phyloP scores from a whole-genome alignment of 1,140 invertebrate genomes.

The Apocrypta bakeri region DNA sequence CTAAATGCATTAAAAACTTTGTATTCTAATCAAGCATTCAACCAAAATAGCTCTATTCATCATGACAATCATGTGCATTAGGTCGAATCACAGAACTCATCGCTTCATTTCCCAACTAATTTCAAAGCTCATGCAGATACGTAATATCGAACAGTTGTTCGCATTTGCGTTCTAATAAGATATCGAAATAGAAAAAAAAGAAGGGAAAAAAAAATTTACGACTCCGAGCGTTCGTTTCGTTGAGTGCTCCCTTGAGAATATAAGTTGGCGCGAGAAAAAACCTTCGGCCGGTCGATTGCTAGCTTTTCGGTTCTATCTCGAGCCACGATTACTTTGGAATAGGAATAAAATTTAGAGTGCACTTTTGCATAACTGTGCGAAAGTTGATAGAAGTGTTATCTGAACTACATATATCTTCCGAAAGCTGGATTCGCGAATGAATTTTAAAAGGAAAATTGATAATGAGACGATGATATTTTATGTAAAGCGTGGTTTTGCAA shows the following conservation, averaged over 20 bases:
- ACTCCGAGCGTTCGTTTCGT: constrained; percentile 13
- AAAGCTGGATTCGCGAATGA: too few relatives aligned
- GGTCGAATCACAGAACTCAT: neutral
- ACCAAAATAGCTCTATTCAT: too few relatives aligned
- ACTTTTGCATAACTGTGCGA: neutral
- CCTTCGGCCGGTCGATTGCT: neutral
- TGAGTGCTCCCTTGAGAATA: neutral
- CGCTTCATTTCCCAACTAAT: neutral
- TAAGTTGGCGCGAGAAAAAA: constrained; percentile 21
- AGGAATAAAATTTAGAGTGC: neutral
- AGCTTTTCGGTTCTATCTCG: neutral
- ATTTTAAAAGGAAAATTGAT: too few relatives aligned
- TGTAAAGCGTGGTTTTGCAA: too few relatives aligned
- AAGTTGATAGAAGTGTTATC: too few relatives aligned
- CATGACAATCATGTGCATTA: neutral
- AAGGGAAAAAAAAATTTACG: constrained; percentile 15
- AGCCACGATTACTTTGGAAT: neutral
- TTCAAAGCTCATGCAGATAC: neutral
- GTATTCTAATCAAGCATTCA: too few relatives aligned
- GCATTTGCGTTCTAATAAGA: neutral
- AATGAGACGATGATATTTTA: too few relatives aligned
- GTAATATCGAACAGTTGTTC: neutral
- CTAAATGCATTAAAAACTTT: too few relatives aligned
- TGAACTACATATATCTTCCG: too few relatives aligned
- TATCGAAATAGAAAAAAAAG: neutral